Evolutionary conservation across 1,140 invertebrate species (phyloP), one percentile per base, ranked within the genome.

Genomic region (Trichogramma pretiosum): DNA sequence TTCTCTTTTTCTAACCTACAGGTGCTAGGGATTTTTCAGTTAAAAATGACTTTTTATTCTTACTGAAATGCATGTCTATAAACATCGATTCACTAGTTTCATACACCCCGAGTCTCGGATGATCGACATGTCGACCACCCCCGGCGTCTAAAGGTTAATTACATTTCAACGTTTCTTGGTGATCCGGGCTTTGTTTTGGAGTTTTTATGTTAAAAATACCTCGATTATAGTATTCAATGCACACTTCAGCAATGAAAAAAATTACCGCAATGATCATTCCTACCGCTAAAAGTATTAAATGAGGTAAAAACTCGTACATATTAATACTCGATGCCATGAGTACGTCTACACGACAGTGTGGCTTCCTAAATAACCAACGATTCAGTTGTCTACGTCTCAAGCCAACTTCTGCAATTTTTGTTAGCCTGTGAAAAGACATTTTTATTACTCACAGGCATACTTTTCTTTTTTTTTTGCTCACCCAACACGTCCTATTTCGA

Each of bases 281-380:
- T 2, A 30, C 17, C 5, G 22, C 3, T 21, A 43, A 33, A 21
- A 43, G 10, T 1, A 43, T 21, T 17, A 43, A 10, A 21, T 43
- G 40, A 7, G 40, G 40, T 5, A 24, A 18, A n/a, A 43, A 43
- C 13, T 43, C 40, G 18, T 43, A 30, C 1, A 43, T 33, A 3
- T 10, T 43, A 8, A 43, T 19, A 22, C 40, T 43, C 2, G 57
- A 51, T 8, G 53, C 52, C 10, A 46, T 58, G 3, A 57, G 46
- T 5, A 50, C 48, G 9, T 54, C 56, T 0, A 46, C 36, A 14
- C 49, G 28, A 9, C 59, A 61, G 3, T 54, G 40, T n/a, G 59
- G 59, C 9, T 59, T 60, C 9, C 50, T 58, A 13, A 46, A 55
- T 3, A 49, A 50, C 59, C 59, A 61, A n/a, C 51, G 37, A 8